Percentiles rank a stretch among this genome's conserved stretches.
phyloP scores from a whole-genome alignment of 2,888 invertebrate genomes.

The Euzetes globulus region DNA sequence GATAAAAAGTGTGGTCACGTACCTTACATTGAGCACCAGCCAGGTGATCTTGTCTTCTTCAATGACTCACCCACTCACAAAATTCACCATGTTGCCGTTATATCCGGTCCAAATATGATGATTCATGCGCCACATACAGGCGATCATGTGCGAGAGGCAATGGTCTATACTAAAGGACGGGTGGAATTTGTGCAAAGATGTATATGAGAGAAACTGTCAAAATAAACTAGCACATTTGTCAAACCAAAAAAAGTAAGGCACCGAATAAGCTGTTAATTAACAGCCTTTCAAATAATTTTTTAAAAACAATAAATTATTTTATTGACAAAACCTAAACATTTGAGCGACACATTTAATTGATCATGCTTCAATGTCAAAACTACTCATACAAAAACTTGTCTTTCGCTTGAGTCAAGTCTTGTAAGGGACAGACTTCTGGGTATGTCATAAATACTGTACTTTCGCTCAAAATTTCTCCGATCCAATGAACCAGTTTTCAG shows the following conservation, averaged over 20 bases:
- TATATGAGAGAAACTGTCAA: background rate
- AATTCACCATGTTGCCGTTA: constrained; percentile 10
- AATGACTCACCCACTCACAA: background rate
- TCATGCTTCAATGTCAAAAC: no score
- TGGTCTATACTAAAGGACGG: background rate
- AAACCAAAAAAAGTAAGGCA: no score
- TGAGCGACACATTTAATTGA: no score
- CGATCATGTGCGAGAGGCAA: background rate
- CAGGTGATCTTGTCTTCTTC: constrained; percentile 20
- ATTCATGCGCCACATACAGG: constrained; percentile 19
- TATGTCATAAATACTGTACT: background rate
- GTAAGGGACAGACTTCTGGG: background rate
- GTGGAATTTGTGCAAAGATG: background rate
- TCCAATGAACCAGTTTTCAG: background rate
- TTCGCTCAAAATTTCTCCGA: background rate
- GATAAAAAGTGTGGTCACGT: background rate
- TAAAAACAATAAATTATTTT: no score
- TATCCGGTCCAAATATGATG: background rate
- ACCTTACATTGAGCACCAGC: background rate
- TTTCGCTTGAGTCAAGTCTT: background rate
- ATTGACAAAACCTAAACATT: no score
- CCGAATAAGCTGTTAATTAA: no score
- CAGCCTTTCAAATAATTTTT: no score
- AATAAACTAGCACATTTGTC: no score
- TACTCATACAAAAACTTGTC: background rate